phyloP scores from a whole-genome alignment of 2,797 vertebrate genomes.

The Tenualosa thibaudeaui region DNA sequence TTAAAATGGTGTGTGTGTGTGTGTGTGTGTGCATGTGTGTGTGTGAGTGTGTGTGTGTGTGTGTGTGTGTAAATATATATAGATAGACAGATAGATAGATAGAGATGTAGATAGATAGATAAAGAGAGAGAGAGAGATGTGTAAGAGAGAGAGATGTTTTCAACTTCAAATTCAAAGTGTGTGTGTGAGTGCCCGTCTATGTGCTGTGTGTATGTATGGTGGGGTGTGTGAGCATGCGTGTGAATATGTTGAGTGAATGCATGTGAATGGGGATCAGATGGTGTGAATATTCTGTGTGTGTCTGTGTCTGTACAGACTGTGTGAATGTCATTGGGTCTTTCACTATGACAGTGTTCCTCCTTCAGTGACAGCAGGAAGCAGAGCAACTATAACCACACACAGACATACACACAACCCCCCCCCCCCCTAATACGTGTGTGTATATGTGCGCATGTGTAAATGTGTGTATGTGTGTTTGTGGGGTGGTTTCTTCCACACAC shows the following conservation, averaged over 20 bases:
- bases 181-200: background rate
- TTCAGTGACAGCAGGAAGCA: too few relatives aligned
- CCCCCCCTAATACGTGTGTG: too few relatives aligned
- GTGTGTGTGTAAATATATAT: too few relatives aligned
- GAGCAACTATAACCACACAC: background rate
- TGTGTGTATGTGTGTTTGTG: background rate
- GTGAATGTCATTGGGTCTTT: too few relatives aligned
- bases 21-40: too few relatives aligned
- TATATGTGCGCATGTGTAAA: slow-evolving; percentile 18
- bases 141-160: background rate
- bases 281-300: background rate
- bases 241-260: background rate
- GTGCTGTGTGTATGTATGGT: background rate
- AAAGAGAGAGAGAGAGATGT: background rate
- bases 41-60: too few relatives aligned
- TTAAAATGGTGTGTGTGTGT: too few relatives aligned
- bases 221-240: too few relatives aligned
- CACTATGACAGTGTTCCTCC: too few relatives aligned
- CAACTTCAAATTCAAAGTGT: background rate
- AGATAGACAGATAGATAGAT: too few relatives aligned
- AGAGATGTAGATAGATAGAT: too few relatives aligned
- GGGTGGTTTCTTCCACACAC: background rate
- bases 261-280: background rate
- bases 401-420: background rate
- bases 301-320: background rate